Evolutionary conservation across 2,113 vertebrate genomes (phyloP), one percentile per base, ranked within the genome.

Genomic region (Pangasianodon gigas): DNA sequence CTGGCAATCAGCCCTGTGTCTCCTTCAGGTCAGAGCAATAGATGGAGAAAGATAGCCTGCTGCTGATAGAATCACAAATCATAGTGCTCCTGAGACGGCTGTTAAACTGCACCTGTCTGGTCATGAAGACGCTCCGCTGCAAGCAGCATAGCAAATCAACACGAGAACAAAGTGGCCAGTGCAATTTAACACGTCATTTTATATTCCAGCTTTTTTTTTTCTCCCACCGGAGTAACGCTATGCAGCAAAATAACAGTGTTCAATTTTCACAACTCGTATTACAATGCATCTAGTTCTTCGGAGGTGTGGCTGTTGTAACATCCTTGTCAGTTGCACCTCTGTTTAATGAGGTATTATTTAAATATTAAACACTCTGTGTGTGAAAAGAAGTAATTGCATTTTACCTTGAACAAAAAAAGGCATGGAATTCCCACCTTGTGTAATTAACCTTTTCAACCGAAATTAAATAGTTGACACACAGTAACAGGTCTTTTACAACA

Each of bases 31-130:
- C 93, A 93, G 82, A 85, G 88, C 89, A 87, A 88, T 89, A 90
- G 93, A 93, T 90, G 85, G 90, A 92, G 93, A 93, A 90, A 92
- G 91, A 92, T 88, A 92, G 90, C 69, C 89, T 82, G 80, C 82
- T 81, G 84, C 88, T 90, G 91, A 93, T 85, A 90, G 90, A 94
- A 92, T 92, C 93, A 91, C 93, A 93, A 91, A 92, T 92, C 92
- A 90, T 69, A 85, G 84, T 77, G 90, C 74, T 87, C 18, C 89
- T 88, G 87, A 83, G 87, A 91, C 44, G 86, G 52, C 80, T 79
- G 87, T 89, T 91, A 91, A 88, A 89, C 71, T 58, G 69, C 89
- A 85, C 89, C 88, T 89, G 87, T 89, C 85, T 89, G 84, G 60
- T 92, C 67, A 62, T 87, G 89, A 88, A 88, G 87, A 71, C 6